Evolutionary conservation across 2,797 vertebrate species (phyloP).

Genomic region (Clarias fuscus): DNA sequence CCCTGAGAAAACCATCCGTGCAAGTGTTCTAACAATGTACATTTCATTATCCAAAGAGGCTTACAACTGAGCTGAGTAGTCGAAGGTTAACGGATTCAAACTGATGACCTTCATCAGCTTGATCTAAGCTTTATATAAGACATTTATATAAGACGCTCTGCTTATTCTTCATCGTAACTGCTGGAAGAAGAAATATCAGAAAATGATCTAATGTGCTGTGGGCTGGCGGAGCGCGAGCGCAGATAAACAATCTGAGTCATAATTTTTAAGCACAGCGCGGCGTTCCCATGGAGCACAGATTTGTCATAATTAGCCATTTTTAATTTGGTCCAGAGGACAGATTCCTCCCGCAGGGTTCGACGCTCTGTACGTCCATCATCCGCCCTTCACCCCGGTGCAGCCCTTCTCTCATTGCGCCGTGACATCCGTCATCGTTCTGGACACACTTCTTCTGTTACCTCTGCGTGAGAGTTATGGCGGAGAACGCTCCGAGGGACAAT

Average conservation of each 20-base stretch:
- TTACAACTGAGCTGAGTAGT: not conserved
- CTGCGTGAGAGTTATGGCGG: conserved; percentile 57
- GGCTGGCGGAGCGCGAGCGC: conserved; percentile 7
- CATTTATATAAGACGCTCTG: too few relatives aligned
- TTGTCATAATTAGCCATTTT: conserved; percentile 50
- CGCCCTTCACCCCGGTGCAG: conserved; percentile 25
- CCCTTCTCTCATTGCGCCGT: conserved; percentile 41
- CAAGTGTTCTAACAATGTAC: not conserved
- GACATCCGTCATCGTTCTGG: conserved; percentile 50
- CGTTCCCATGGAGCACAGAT: conserved; percentile 31
- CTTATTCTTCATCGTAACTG: conserved; percentile 9
- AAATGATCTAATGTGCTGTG: conserved; percentile 10
- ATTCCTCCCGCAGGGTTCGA: conserved; percentile 35
- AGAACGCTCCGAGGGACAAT: conserved; percentile 56
- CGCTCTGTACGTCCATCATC: conserved; percentile 33
- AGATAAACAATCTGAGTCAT: conserved; percentile 52
- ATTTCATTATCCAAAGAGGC: not conserved
- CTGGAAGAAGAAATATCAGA: not conserved
- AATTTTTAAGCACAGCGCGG: conserved; percentile 37
- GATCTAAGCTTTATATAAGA: not conserved
- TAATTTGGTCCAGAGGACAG: conserved; percentile 48
- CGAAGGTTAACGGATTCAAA: conserved; percentile 13
- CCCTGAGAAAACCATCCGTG: too few relatives aligned
- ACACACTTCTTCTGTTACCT: conserved; percentile 45
- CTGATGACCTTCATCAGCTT: not conserved